Percentiles rank a stretch among this genome's conserved stretches.
Conservation (phyloP, 2,888 invertebrate species). For the Oegoconia quadripuncta region DNA sequence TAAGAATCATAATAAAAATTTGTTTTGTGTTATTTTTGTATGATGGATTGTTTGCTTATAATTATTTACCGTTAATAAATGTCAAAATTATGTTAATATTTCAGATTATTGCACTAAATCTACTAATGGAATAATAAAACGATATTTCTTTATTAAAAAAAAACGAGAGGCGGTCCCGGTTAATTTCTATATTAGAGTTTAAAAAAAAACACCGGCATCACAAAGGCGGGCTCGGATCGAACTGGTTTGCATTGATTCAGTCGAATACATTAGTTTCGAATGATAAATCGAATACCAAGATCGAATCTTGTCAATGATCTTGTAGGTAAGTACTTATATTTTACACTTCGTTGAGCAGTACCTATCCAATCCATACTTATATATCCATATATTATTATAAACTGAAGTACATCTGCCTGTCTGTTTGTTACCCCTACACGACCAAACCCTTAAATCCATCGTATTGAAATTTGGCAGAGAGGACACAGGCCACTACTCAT, state of each 20-base stretch:
- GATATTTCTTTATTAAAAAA: slow-evolving; percentile 26
- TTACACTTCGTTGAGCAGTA: slow-evolving; percentile 19
- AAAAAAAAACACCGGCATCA: slow-evolving; percentile 19
- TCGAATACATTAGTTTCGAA: slow-evolving; percentile 47
- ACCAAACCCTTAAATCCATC: too few species aligned
- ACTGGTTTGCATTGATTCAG: slow-evolving; percentile 43
- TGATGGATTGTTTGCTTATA: not conserved
- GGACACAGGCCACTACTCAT: too few species aligned
- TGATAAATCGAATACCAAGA: slow-evolving; percentile 49
- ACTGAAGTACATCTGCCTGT: too few species aligned
- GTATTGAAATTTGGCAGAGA: too few species aligned
- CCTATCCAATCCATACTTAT: slow-evolving; percentile 5
- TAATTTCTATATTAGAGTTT: slow-evolving; percentile 36
- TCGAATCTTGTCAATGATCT: slow-evolving; percentile 29
- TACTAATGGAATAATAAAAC: slow-evolving; percentile 41
- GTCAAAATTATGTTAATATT: slow-evolving; percentile 33
- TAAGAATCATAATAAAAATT: too few species aligned
- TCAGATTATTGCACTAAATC: slow-evolving; percentile 40
- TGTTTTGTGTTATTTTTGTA: too few species aligned
- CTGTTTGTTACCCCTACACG: too few species aligned
- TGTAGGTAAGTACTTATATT: slow-evolving; percentile 29
- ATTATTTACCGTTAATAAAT: slow-evolving; percentile 2
- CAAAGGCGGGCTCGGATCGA: slow-evolving; percentile 33
- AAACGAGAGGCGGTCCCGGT: slow-evolving; percentile 12
- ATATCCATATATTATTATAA: not conserved